Conservation (phyloP, 2,797 vertebrate genomes). For the Pogonophryne albipinna region DNA sequence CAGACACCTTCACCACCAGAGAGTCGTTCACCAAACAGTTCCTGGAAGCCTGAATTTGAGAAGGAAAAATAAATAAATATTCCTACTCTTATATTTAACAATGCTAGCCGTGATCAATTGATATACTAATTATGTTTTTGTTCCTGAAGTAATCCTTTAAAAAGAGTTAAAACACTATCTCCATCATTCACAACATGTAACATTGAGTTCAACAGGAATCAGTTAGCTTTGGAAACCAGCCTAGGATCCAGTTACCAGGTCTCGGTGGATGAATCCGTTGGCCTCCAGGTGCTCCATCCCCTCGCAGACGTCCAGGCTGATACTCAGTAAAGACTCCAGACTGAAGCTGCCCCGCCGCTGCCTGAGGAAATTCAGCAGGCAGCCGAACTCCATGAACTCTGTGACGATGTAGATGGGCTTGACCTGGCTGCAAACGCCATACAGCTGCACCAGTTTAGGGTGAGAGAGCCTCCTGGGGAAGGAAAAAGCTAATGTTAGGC, state of each 20-base stretch:
- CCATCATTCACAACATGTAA: no score
- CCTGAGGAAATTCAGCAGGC: constrained; percentile 91
- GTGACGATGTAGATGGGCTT: constrained; percentile 94
- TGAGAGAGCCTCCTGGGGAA: constrained; percentile 91
- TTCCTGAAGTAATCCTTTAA: no score
- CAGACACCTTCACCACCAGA: constrained; percentile 93
- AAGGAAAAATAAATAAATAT: no score
- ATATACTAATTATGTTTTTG: no score
- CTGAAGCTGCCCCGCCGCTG: constrained; percentile 86
- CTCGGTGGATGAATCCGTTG: constrained; percentile 93
- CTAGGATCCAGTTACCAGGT: constrained; percentile 87
- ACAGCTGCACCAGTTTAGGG: constrained; percentile 94
- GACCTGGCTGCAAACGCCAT: constrained; percentile 93
- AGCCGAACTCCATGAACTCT: constrained; percentile 95
- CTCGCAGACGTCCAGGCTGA: constrained; percentile 92
- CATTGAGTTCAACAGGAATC: no score
- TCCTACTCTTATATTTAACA: no score
- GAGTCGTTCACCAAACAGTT: constrained; percentile 94
- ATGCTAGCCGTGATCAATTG: no score
- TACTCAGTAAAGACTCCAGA: constrained; percentile 86
- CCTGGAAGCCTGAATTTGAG: constrained; percentile 89
- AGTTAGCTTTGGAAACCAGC: no score
- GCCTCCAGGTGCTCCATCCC: constrained; percentile 94
- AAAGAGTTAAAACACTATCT: no score
- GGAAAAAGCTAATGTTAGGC: no score